Percentiles rank a stretch among this genome's conserved stretches.
Conservation (phyloP, 1,140 invertebrate species). For the Aphis gossypii region DNA sequence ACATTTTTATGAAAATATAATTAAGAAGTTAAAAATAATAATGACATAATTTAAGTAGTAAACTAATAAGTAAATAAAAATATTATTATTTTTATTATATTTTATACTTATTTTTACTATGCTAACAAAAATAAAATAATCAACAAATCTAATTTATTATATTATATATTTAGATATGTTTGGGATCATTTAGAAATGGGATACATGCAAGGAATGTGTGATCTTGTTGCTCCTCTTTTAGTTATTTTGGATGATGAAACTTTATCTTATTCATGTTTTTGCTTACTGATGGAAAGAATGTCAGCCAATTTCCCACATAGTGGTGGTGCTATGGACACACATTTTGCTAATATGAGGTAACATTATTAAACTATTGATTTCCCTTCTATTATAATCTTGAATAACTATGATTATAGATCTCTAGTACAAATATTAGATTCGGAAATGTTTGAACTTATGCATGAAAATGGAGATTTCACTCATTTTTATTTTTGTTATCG, state of each 20-base stretch:
- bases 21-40: background rate
- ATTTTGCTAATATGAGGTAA: conserved; percentile 95
- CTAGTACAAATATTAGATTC: conserved; percentile 88
- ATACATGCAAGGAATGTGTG: conserved; percentile 94
- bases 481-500: conserved; percentile 98
- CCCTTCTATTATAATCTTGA: background rate
- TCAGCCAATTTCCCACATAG: conserved; percentile 87
- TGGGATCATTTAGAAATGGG: conserved; percentile 93
- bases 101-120: background rate
- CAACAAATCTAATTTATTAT: background rate
- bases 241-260: conserved; percentile 93
- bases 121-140: background rate
- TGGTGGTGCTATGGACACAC: conserved; percentile 91
- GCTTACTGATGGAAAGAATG: conserved; percentile 88
- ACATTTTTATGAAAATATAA: background rate
- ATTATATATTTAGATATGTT: conserved; percentile 74
- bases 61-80: background rate
- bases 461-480: conserved; percentile 92
- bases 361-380: conserved; percentile 61
- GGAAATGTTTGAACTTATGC: conserved; percentile 93
- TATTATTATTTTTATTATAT: background rate
- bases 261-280: conserved; percentile 90
- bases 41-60: background rate
- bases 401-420: conserved; percentile 66
- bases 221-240: conserved; percentile 89